phyloP scores from a whole-genome alignment of 37 sponge, comb jelly and placozoan species.

The Spongilla lacustris region DNA sequence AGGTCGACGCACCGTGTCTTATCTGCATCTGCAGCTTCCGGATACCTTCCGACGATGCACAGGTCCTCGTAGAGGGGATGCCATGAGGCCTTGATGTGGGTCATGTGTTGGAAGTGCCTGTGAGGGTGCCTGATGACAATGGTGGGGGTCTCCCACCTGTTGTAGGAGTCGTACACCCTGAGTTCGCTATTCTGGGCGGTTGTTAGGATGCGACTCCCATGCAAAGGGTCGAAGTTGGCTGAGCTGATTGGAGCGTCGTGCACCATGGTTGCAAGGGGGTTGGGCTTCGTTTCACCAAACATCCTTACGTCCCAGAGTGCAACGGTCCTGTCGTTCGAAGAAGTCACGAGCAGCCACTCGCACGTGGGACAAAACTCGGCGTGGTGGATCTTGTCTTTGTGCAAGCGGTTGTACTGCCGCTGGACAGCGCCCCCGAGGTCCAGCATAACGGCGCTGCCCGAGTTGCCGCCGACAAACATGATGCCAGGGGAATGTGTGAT shows the following conservation, averaged over 20 bases:
- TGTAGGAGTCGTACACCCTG: constrained; percentile 51
- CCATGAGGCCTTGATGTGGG: constrained; percentile 72
- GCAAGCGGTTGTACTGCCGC: constrained; percentile 21
- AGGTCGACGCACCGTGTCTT: constrained; percentile 52
- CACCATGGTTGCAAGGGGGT: constrained; percentile 19
- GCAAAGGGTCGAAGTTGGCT: constrained; percentile 58
- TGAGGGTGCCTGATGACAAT: constrained; percentile 44
- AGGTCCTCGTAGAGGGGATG: constrained; percentile 71
- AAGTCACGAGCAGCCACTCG: constrained; percentile 39
- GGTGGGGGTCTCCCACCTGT: constrained; percentile 27
- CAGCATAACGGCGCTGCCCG: constrained; percentile 34
- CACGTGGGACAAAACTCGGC: constrained; percentile 56
- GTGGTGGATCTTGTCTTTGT: constrained; percentile 70
- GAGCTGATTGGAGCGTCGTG: constrained; percentile 43
- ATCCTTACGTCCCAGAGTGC: constrained; percentile 64
- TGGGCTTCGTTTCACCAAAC: neutral
- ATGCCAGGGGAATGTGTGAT: neutral
- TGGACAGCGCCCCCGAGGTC: constrained; percentile 18
- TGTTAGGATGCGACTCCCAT: constrained; percentile 49
- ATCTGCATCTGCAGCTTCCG: constrained; percentile 8
- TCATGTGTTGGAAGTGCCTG: constrained; percentile 71
- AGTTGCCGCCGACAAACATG: constrained; percentile 55
- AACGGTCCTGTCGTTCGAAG: constrained; percentile 62
- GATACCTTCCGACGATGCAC: constrained; percentile 57
- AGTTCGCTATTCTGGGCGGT: constrained; percentile 65